phyloP scores from a whole-genome alignment of 2,113 vertebrate genomes.

The Corythaixoides concolor region DNA sequence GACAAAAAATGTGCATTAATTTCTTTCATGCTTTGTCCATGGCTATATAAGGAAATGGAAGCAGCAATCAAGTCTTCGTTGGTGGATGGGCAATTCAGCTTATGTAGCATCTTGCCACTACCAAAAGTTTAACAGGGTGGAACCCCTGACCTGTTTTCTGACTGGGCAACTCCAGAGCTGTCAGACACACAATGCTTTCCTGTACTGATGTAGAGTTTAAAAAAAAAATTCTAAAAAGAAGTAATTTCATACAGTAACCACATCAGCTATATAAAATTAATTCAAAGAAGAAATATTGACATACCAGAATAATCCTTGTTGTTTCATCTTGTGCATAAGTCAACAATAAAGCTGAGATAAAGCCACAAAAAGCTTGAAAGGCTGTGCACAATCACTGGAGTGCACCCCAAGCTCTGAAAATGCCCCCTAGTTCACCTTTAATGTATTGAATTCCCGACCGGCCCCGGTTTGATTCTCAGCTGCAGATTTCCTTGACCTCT shows the following conservation, averaged over 20 bases:
- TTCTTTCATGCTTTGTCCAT: background rate
- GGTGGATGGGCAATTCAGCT: background rate
- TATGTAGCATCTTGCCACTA: background rate
- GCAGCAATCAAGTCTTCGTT: background rate
- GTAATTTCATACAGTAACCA: background rate
- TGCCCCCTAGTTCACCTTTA: background rate
- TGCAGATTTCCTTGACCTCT: conserved; percentile 20
- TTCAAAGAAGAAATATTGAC: background rate
- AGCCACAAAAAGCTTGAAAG: background rate
- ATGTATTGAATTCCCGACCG: background rate
- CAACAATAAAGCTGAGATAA: background rate
- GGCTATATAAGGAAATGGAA: background rate
- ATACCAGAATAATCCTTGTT: background rate
- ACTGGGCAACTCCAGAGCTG: background rate
- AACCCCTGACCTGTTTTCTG: conserved; percentile 5
- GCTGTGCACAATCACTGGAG: background rate
- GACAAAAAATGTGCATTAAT: background rate
- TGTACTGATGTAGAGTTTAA: background rate
- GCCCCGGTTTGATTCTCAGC: background rate
- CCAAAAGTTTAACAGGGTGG: background rate
- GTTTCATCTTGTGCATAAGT: background rate
- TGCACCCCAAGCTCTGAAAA: background rate
- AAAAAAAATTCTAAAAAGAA: background rate
- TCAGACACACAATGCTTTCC: background rate
- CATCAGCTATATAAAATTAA: background rate